A percentile compares a stretch with the other conserved stretches of the same genome.
These are phyloP conservation scores for Piezodorus guildinii DNA, from an alignment of 1,140 invertebrate genomes.

Conservation along the genomic window DNA sequence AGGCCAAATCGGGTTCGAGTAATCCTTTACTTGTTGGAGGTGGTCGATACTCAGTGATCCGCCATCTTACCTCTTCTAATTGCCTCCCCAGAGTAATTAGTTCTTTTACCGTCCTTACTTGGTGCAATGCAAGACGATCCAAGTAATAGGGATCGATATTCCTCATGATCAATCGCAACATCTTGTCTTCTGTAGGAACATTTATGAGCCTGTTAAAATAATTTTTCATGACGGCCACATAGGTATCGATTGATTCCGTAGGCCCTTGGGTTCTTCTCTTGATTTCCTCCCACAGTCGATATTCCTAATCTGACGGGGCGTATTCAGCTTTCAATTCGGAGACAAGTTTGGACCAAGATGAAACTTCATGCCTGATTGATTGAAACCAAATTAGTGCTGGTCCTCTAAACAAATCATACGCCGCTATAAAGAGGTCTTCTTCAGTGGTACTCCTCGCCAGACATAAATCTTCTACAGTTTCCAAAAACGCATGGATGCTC, in stretches of 20 bases:
- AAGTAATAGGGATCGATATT: no score
- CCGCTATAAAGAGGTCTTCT: slow-evolving; percentile 1
- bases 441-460: not conserved
- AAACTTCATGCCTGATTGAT: not conserved
- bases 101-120: slow-evolving; percentile 9
- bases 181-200: slow-evolving; percentile 26
- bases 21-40: no score
- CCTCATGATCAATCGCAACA: slow-evolving; percentile 29
- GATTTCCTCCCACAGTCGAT: slow-evolving; percentile 30
- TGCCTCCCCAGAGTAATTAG: not conserved
- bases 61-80: not conserved
- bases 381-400: slow-evolving; percentile 10
- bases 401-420: slow-evolving; percentile 8
- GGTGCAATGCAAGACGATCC: slow-evolving; percentile 30
- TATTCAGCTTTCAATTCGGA: no score
- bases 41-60: not conserved
- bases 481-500: no score
- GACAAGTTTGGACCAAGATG: no score
- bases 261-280: slow-evolving; percentile 28
- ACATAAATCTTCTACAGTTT: no score
- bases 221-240: slow-evolving; percentile 30
- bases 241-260: slow-evolving; percentile 29
- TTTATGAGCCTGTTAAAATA: slow-evolving; percentile 30
- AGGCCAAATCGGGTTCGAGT: slow-evolving; percentile 14
- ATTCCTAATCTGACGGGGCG: slow-evolving; percentile 27